Percentiles rank a stretch among this genome's conserved stretches.
phyloP scores from a whole-genome alignment of 2,888 invertebrate species.

The Sarcophaga variegata region DNA sequence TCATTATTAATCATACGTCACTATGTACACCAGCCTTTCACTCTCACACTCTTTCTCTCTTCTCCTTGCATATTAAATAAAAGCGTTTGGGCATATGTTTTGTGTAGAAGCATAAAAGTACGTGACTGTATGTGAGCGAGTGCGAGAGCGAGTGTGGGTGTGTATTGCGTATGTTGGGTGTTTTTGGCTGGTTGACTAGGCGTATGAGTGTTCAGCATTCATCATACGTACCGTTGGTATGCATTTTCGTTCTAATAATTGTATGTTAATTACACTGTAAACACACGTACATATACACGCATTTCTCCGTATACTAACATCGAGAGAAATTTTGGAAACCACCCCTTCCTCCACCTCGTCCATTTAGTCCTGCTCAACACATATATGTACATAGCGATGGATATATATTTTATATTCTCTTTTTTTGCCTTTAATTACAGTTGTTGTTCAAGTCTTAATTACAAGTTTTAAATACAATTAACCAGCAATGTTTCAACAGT shows the following conservation, averaged over 20 bases:
- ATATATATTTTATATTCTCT: slow-evolving; percentile 15
- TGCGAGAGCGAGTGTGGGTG: neutral
- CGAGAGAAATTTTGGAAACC: too few relatives aligned
- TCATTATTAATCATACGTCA: slow-evolving; percentile 1
- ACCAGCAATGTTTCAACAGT: slow-evolving; percentile 2
- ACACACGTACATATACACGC: neutral
- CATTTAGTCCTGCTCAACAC: neutral
- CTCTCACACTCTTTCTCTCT: neutral
- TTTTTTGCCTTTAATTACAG: slow-evolving; percentile 22
- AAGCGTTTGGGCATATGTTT: too few relatives aligned
- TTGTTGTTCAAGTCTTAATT: slow-evolving; percentile 46
- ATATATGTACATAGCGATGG: neutral
- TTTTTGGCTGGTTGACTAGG: neutral
- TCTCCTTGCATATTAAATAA: neutral
- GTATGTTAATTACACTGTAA: slow-evolving; percentile 1
- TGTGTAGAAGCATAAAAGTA: neutral
- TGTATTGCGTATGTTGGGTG: neutral
- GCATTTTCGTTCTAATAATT: neutral
- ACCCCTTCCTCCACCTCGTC: too few relatives aligned
- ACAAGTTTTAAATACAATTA: slow-evolving; percentile 44
- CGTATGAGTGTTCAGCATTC: slow-evolving; percentile 31
- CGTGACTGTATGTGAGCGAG: neutral
- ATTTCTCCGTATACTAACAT: neutral
- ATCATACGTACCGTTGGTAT: slow-evolving; percentile 44
- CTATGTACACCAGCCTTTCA: neutral